These are phyloP conservation scores for Dendrophyllia cribrosa DNA, from an alignment of 64 coral and sea anemone species.

Conservation along the genomic window DNA sequence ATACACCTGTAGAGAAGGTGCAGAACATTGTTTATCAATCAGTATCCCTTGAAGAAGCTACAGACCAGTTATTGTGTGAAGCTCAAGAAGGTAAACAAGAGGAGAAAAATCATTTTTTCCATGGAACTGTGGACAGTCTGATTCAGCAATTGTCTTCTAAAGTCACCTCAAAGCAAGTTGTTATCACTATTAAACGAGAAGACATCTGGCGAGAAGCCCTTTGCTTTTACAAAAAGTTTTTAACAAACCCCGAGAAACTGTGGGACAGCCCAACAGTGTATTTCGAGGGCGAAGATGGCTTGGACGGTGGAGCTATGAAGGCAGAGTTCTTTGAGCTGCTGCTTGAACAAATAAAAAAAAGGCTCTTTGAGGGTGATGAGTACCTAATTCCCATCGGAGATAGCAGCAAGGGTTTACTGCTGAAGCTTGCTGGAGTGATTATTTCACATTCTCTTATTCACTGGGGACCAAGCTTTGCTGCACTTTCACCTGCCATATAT, in stretches of 20 bases:
- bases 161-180: too few relatives aligned
- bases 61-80: too few relatives aligned
- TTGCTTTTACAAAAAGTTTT: slow-evolving; percentile 29
- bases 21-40: too few relatives aligned
- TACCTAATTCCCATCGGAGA: slow-evolving; percentile 51
- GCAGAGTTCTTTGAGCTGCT: slow-evolving; percentile 61
- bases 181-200: slow-evolving; percentile 1
- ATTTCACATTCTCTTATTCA: slow-evolving; percentile 54
- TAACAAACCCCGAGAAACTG: slow-evolving; percentile 30
- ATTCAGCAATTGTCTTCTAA: too few relatives aligned
- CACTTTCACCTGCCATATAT: slow-evolving; percentile 56
- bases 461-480: slow-evolving; percentile 46
- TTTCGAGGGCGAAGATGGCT: slow-evolving; percentile 55
- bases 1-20: too few relatives aligned
- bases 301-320: slow-evolving; percentile 52
- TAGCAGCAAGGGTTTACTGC: slow-evolving; percentile 45
- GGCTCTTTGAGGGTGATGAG: slow-evolving; percentile 43
- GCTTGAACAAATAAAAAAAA: slow-evolving; percentile 29
- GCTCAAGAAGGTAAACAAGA: too few relatives aligned
- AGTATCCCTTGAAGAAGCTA: too few relatives aligned
- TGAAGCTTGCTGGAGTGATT: slow-evolving; percentile 46
- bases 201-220: slow-evolving; percentile 16
- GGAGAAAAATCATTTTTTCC: too few relatives aligned
- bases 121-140: too few relatives aligned
- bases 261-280: slow-evolving; percentile 21